These are phyloP conservation scores for Vanessa atalanta DNA, from an alignment of 1,140 invertebrate genomes.

Conservation along the genomic window DNA sequence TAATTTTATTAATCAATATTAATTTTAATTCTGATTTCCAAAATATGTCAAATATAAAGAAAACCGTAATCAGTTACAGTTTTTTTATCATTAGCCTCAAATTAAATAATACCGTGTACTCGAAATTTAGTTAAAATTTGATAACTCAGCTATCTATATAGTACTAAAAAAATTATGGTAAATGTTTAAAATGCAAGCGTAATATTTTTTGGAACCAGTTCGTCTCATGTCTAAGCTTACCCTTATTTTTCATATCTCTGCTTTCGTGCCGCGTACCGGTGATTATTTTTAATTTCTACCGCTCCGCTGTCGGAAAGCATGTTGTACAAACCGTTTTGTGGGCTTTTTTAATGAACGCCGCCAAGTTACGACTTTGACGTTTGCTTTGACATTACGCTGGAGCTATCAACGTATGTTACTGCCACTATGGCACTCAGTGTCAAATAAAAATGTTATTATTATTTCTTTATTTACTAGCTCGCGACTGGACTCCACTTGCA, in stretches of 20 bases:
- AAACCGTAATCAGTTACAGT: no score
- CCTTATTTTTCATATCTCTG: constrained; percentile 75
- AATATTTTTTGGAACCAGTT: not conserved
- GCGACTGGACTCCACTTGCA: constrained; percentile 36
- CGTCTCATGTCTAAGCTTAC: constrained; percentile 25
- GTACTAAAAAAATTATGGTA: no score
- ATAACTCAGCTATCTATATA: no score
- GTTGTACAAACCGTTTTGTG: constrained; percentile 65
- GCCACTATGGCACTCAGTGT: constrained; percentile 42
- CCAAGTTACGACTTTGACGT: constrained; percentile 59
- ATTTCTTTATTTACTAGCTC: constrained; percentile 42
- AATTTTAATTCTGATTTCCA: no score
- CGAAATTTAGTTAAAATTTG: no score
- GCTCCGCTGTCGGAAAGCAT: constrained; percentile 63
- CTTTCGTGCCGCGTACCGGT: constrained; percentile 57
- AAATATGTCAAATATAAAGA: no score
- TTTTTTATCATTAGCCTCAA: no score
- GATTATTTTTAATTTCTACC: constrained; percentile 77
- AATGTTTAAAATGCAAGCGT: no score
- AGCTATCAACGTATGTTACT: constrained; percentile 48
- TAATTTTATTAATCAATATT: no score
- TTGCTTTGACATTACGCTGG: constrained; percentile 57
- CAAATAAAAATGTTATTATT: constrained; percentile 49
- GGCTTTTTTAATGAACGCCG: constrained; percentile 66
- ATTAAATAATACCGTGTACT: no score